phyloP scores from a whole-genome alignment of 2,797 vertebrate genomes.

The Chaetodon trifasciatus region DNA sequence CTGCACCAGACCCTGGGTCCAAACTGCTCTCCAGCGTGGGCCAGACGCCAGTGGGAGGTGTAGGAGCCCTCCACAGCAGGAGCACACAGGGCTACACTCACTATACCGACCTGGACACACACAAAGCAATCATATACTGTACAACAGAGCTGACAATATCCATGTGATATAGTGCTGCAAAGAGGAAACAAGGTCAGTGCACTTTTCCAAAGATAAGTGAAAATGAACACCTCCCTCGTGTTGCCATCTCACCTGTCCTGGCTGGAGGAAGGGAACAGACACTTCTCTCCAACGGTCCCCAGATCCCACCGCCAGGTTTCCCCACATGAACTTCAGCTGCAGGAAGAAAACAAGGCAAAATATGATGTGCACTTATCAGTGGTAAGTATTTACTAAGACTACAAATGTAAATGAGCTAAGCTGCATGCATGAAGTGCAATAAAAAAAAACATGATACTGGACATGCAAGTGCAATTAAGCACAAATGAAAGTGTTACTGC shows the following conservation, averaged over 20 bases:
- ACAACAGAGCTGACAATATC: neutral
- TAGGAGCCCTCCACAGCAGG: constrained; percentile 94
- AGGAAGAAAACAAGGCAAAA: constrained; percentile 26
- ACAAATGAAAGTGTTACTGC: too few relatives aligned
- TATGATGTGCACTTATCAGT: neutral
- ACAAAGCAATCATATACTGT: neutral
- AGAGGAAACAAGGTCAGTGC: neutral
- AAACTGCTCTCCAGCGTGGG: constrained; percentile 94
- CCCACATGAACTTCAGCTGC: constrained; percentile 98
- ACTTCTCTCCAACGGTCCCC: constrained; percentile 91
- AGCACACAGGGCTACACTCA: constrained; percentile 94
- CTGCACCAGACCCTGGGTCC: constrained; percentile 98
- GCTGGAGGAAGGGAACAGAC: constrained; percentile 91
- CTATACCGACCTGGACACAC: constrained; percentile 86
- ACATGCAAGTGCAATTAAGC: too few relatives aligned
- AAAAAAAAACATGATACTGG: too few relatives aligned
- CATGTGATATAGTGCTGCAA: neutral
- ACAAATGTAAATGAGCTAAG: too few relatives aligned
- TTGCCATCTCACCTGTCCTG: constrained; percentile 84
- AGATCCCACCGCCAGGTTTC: constrained; percentile 93
- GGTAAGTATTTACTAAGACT: too few relatives aligned
- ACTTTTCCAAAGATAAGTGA: neutral
- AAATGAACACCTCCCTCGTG: neutral
- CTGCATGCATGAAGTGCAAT: too few relatives aligned
- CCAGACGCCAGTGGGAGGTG: constrained; percentile 97